Evolutionary conservation across 2,113 vertebrate species (phyloP).

Genomic region (Neoarius graeffei): DNA sequence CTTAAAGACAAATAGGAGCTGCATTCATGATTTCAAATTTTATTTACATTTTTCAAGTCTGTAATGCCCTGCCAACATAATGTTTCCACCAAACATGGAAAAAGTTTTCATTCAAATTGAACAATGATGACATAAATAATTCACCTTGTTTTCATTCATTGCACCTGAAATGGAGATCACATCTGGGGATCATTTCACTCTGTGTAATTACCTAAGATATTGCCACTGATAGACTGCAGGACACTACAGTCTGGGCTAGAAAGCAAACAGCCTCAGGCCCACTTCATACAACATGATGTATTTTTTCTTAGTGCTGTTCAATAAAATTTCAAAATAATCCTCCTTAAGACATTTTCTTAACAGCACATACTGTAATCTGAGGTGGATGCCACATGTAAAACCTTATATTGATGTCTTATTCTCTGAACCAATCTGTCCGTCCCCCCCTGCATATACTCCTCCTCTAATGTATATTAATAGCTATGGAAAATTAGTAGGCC

Average conservation of each 20-base stretch:
- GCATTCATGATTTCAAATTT: background rate
- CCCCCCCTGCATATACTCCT: background rate
- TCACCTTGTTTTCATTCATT: background rate
- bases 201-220: background rate
- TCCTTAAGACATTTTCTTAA: background rate
- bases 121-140: background rate
- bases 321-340: background rate
- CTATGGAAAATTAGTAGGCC: background rate
- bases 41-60: background rate
- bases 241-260: background rate
- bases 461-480: background rate
- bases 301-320: background rate
- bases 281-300: background rate
- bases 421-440: background rate
- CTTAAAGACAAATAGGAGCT: background rate
- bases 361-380: background rate
- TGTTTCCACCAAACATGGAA: background rate
- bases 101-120: background rate
- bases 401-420: background rate
- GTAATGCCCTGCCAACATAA: background rate
- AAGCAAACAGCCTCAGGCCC: background rate
- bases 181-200: background rate
- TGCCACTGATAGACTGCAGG: background rate
- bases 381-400: background rate
- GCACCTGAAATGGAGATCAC: background rate